Percentiles rank a stretch among this genome's conserved stretches.
phyloP scores from a whole-genome alignment of 2,888 invertebrate species.

The Agelastica alni region DNA sequence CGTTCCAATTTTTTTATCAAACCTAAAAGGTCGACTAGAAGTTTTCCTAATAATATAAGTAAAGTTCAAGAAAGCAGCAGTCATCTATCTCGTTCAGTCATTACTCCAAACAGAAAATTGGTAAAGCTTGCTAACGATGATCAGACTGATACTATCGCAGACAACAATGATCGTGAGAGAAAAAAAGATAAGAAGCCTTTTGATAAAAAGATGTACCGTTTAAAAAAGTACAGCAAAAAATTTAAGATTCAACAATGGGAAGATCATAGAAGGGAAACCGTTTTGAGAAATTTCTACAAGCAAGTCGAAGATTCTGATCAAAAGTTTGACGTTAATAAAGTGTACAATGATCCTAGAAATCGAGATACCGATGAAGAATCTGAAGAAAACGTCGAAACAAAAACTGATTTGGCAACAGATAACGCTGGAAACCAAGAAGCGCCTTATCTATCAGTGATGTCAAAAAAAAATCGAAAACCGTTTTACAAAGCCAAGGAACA shows the following conservation, averaged over 20 bases:
- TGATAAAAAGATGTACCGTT: conserved; percentile 69
- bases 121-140: background rate
- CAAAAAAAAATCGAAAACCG: conserved; percentile 34
- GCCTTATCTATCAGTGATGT: background rate
- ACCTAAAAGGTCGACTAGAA: no score
- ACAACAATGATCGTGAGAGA: background rate
- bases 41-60: no score
- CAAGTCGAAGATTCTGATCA: conserved; percentile 56
- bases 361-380: conserved; percentile 31
- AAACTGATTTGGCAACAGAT: conserved; percentile 18
- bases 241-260: conserved; percentile 72
- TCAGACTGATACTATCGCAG: background rate
- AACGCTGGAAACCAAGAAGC: conserved; percentile 10
- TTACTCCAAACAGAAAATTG: background rate
- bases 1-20: conserved; percentile 3
- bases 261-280: conserved; percentile 64
- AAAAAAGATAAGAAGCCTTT: conserved; percentile 61
- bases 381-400: conserved; percentile 31
- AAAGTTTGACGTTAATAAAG: conserved; percentile 59
- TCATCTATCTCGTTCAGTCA: no score
- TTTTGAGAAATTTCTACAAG: conserved; percentile 63
- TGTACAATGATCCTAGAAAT: conserved; percentile 54
- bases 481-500: conserved; percentile 62
- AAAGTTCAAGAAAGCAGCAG: no score
- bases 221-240: conserved; percentile 72